Conservation (phyloP, 2,888 invertebrate species). For the Flexamia atlantica region DNA sequence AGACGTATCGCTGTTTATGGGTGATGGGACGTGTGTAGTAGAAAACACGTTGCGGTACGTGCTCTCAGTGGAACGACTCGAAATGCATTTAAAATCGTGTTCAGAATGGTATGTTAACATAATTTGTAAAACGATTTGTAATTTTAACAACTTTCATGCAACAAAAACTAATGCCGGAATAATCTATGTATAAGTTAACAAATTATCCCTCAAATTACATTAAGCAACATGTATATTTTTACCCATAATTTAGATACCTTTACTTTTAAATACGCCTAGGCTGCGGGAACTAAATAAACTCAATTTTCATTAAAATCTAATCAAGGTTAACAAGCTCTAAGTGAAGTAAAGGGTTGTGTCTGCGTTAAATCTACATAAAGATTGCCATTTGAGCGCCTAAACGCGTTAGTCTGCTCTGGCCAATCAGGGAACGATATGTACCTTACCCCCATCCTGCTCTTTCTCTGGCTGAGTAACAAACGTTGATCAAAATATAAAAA, state of each 20-base stretch:
- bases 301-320: not conserved
- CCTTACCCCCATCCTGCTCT: not conserved
- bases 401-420: not conserved
- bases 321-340: not conserved
- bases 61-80: not conserved
- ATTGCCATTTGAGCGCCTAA: not conserved
- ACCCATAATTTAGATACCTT: no score
- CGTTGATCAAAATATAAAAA: not conserved
- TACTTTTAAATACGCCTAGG: no score
- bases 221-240: no score
- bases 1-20: not conserved
- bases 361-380: slow-evolving; percentile 1
- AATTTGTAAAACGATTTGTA: no score
- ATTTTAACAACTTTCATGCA: no score
- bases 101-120: not conserved
- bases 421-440: not conserved
- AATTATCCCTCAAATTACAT: no score
- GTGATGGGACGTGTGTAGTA: not conserved
- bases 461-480: not conserved
- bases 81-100: not conserved
- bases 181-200: no score
- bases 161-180: no score
- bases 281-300: no score
- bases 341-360: not conserved
- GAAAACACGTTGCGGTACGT: not conserved